Conservation (phyloP, 2,797 vertebrate species). For the Cacajao melanocephalus region DNA sequence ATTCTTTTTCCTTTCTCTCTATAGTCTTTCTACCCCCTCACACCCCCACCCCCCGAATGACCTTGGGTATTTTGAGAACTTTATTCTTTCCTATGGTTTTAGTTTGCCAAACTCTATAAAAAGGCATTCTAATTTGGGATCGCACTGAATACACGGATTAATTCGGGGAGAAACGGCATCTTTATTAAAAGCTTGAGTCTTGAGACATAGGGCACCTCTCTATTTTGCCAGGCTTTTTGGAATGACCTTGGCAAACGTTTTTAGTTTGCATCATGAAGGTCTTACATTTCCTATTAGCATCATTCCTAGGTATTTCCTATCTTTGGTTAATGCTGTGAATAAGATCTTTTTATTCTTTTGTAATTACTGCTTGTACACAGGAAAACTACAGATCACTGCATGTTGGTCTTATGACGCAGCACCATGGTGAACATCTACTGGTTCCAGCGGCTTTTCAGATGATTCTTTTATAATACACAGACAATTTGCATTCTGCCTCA, state of each 20-base stretch:
- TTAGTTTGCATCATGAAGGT: background rate
- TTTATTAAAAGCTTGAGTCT: background rate
- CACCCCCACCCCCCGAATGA: background rate
- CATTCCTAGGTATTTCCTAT: background rate
- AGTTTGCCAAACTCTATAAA: background rate
- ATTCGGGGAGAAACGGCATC: background rate
- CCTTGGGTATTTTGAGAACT: background rate
- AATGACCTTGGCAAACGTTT: background rate
- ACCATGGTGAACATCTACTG: background rate
- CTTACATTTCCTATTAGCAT: background rate
- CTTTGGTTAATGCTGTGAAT: background rate
- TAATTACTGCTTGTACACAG: background rate
- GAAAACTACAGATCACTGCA: background rate
- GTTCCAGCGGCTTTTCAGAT: background rate
- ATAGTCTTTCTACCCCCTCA: no score
- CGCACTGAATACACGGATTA: background rate
- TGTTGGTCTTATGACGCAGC: no score
- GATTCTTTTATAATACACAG: background rate
- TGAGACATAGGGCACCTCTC: background rate
- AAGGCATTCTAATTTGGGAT: background rate
- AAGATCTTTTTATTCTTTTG: background rate
- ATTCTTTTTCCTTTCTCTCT: background rate
- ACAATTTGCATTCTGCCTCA: background rate
- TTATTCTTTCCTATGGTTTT: background rate
- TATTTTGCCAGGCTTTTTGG: background rate